Percentiles rank a stretch among this genome's conserved stretches.
Evolutionary conservation across 2,888 invertebrate genomes (phyloP).

Genomic region (Lathronympha strigana): DNA sequence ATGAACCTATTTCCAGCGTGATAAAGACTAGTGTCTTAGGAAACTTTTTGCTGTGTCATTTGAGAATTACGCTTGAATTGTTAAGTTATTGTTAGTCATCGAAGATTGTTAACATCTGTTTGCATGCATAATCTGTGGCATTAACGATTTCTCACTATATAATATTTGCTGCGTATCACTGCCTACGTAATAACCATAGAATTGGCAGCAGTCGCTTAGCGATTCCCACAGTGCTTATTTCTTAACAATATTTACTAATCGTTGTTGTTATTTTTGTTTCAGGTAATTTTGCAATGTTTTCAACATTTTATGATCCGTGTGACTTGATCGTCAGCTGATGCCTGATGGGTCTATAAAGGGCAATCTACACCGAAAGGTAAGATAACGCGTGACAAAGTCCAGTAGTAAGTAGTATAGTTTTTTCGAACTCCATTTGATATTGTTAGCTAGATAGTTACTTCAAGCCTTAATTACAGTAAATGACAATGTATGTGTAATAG

Average conservation of each 20-base stretch:
- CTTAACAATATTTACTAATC: constrained; percentile 41
- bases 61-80: constrained; percentile 17
- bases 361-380: background rate
- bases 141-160: constrained; percentile 34
- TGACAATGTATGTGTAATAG: too few species aligned
- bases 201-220: constrained; percentile 13
- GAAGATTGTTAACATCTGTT: constrained; percentile 33
- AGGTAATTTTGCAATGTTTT: constrained; percentile 48
- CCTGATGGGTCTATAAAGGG: background rate
- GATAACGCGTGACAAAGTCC: background rate
- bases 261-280: constrained; percentile 50
- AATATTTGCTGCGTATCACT: constrained; percentile 6
- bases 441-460: too few species aligned
- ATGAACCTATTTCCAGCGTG: background rate
- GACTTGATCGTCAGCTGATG: background rate
- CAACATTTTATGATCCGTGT: background rate
- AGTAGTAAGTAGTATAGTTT: too few species aligned
- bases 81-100: constrained; percentile 29
- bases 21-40: background rate
- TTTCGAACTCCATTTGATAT: too few species aligned
- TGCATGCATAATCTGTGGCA: constrained; percentile 33
- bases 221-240: constrained; percentile 8
- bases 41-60: constrained; percentile 18
- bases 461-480: too few species aligned
- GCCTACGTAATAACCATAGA: constrained; percentile 32